These are phyloP conservation scores for Drosophila melanogaster DNA, from an alignment of 1,140 invertebrate species.

Conservation along the genomic window DNA sequence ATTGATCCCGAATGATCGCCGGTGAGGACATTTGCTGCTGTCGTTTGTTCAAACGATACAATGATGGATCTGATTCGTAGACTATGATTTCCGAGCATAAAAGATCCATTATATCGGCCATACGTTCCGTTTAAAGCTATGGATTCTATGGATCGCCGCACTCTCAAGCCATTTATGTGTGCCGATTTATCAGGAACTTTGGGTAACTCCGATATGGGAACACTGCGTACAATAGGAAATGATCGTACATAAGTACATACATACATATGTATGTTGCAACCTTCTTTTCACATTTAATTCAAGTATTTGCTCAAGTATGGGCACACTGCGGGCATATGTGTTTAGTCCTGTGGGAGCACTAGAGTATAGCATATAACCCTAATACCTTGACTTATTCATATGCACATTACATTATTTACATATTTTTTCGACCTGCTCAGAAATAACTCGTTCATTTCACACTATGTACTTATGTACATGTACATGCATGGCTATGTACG, in stretches of 20 bases:
- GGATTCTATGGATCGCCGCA: neutral
- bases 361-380: neutral
- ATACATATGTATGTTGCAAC: neutral
- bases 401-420: slow-evolving; percentile 1
- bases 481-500: neutral
- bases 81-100: slow-evolving; percentile 58
- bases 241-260: slow-evolving; percentile 1
- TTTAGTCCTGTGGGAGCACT: neutral
- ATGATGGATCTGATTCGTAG: slow-evolving; percentile 20
- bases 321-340: neutral
- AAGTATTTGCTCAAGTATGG: neutral
- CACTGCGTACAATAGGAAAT: slow-evolving; percentile 2
- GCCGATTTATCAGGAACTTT: neutral
- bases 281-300: neutral
- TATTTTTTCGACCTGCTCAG: neutral
- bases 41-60: slow-evolving; percentile 20
- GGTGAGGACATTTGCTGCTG: slow-evolving; percentile 12
- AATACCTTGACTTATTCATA: neutral
- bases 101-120: slow-evolving; percentile 55
- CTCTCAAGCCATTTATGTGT: slow-evolving; percentile 11
- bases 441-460: neutral
- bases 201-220: neutral
- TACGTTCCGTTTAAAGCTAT: slow-evolving; percentile 2
- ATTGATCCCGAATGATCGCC: slow-evolving; percentile 3
- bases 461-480: slow-evolving; percentile 12